Base-by-base conservation (phyloP, 2,113 vertebrate species). In the Zingel zingel region DNA sequence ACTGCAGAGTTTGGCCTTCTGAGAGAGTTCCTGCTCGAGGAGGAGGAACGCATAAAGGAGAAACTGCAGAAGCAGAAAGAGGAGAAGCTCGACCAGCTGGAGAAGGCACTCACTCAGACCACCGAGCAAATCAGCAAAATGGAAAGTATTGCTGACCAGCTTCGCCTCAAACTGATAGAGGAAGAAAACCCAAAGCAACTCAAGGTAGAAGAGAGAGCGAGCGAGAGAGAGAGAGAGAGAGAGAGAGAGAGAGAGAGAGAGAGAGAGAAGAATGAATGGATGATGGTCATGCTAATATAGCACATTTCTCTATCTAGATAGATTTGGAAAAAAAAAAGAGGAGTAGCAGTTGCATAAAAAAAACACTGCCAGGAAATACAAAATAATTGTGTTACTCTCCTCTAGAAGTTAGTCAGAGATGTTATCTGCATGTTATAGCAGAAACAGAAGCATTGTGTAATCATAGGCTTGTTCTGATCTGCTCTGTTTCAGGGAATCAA, bases 141-240 rank as follows among this genome's bases (percentile, higher is more conserved):
- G 84, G 93, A 94, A 58, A 86, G 13, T 15, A 89, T 68, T 0
- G 88, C 87, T 0, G 86, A 92, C 4, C 67, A 88, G 59, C 91
- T 95, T 18, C 67, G 18, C 19, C n/a, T 79, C 36, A 94, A 90
- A 79, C 84, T 94, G 70, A 27, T 33, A 50, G 92, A 94, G 23
- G 92, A 95, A 6, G 94, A 95, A 84, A 92, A 92, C 84, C 94
- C 94, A 0, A 92, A 93, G 61, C 90, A 93, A 10, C 93, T 95
- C 25, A 94, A 89, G 92, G 94, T 95, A 58, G 70, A 69, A 27
- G 30, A 69, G 39, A 18, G n/a, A n/a, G n/a, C n/a, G n/a, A n/a
- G n/a, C n/a, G n/a, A n/a, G n/a, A n/a, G n/a, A n/a, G n/a, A n/a
- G n/a, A n/a, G n/a, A n/a, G n/a, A n/a, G n/a, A n/a, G n/a, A n/a